Percentiles rank a stretch among this genome's conserved stretches.
phyloP scores from a whole-genome alignment of 2,113 vertebrate species.

The Embiotoca jacksoni region DNA sequence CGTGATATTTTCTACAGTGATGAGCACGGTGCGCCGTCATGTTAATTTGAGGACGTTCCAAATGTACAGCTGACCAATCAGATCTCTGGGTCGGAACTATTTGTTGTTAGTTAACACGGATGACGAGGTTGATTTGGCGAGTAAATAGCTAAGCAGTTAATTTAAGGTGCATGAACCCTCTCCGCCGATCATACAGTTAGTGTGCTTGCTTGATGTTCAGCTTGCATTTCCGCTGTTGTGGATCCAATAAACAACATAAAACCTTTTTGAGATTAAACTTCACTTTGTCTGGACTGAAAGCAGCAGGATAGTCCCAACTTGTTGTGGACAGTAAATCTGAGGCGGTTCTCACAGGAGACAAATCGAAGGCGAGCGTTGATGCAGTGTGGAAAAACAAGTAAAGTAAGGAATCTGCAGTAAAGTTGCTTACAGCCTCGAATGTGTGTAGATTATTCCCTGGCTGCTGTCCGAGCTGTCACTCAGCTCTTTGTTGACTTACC shows the following conservation, averaged over 20 bases:
- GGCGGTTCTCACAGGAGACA: conserved; percentile 8
- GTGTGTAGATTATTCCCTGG: conserved; percentile 55
- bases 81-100: too few species aligned
- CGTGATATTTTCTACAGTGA: too few species aligned
- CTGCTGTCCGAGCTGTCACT: conserved; percentile 61
- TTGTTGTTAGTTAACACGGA: too few species aligned
- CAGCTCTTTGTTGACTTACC: conserved; percentile 67
- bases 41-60: too few species aligned
- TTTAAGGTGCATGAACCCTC: too few species aligned
- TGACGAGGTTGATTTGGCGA: too few species aligned
- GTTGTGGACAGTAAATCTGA: conserved; percentile 26
- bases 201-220: neutral
- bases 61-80: too few species aligned
- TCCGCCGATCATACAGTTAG: neutral
- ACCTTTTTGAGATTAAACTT: neutral
- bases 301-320: neutral
- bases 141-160: too few species aligned
- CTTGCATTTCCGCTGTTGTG: neutral
- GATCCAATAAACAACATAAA: neutral
- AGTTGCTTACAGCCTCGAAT: conserved; percentile 58
- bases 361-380: conserved; percentile 45
- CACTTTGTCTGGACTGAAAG: neutral
- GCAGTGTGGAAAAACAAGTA: conserved; percentile 39
- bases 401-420: conserved; percentile 39
- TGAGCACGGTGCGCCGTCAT: too few species aligned